A percentile compares a stretch with the other conserved stretches of the same genome.
phyloP scores from a whole-genome alignment of 2,113 vertebrate species.

The Xenus cinereus region DNA sequence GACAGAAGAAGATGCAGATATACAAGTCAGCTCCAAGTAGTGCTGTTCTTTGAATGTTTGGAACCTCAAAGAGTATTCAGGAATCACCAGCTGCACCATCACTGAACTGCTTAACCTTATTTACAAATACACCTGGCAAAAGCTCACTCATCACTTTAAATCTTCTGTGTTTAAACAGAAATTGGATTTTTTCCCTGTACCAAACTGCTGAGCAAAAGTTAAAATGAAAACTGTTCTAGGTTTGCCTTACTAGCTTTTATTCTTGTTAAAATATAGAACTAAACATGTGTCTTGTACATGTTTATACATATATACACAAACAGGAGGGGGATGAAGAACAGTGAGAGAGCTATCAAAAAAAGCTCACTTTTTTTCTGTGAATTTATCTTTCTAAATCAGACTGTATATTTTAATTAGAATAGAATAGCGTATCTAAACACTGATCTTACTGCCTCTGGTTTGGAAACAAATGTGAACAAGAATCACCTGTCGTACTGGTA shows the following conservation, averaged over 20 bases:
- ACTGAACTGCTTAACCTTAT: background rate
- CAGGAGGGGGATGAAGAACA: accelerated
- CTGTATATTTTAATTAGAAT: background rate
- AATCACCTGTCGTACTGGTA: background rate
- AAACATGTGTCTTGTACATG: accelerated
- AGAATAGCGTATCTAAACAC: background rate
- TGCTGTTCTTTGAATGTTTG: background rate
- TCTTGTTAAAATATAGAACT: background rate
- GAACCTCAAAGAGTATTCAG: background rate
- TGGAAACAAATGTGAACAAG: background rate
- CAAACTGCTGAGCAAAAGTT: background rate
- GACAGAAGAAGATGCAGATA: background rate
- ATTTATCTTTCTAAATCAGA: background rate
- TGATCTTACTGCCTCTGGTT: background rate
- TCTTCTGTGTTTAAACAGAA: background rate
- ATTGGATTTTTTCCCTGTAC: background rate
- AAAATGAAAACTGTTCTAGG: background rate
- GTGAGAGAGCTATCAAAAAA: background rate
- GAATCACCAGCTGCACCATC: background rate
- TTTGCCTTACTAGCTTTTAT: background rate
- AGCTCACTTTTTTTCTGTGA: background rate
- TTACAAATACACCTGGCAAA: background rate
- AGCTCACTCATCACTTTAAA: background rate
- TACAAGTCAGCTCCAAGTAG: background rate
- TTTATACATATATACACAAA: background rate